These are phyloP conservation scores for Rhagoletis pomonella DNA, from an alignment of 1,140 invertebrate genomes.

Conservation along the genomic window DNA sequence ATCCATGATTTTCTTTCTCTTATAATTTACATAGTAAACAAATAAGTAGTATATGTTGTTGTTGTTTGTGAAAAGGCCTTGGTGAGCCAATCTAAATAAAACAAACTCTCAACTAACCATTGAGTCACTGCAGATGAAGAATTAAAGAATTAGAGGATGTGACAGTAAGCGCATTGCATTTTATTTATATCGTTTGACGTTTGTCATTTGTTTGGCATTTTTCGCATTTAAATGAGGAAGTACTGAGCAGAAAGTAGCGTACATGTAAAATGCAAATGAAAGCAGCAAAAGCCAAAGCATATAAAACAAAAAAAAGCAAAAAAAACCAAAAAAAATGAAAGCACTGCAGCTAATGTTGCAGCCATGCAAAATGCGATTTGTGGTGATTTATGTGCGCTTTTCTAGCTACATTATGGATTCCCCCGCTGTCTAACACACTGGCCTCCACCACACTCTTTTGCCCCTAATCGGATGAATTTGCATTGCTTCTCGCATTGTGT, in stretches of 20 bases:
- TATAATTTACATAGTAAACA: too few relatives aligned
- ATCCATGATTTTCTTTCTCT: too few relatives aligned
- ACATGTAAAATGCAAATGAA: neutral
- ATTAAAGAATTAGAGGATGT: too few relatives aligned
- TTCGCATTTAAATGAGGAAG: neutral
- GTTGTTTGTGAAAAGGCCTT: too few relatives aligned
- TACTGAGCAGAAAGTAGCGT: neutral
- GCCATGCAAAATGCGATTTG: conserved; percentile 16
- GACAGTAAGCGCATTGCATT: neutral
- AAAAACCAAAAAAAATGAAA: neutral
- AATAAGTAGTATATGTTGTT: too few relatives aligned
- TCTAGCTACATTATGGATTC: conserved; percentile 15
- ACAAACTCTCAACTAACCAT: too few relatives aligned
- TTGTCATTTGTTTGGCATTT: neutral
- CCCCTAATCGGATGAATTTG: neutral
- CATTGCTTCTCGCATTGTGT: neutral
- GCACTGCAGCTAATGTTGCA: conserved; percentile 21
- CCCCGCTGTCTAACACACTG: neutral
- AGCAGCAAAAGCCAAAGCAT: neutral
- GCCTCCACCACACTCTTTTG: neutral
- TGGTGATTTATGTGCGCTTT: conserved; percentile 26
- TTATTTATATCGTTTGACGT: neutral
- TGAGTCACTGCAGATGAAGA: too few relatives aligned
- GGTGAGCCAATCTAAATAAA: too few relatives aligned
- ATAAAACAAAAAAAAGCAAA: neutral